These are phyloP conservation scores for Otis tarda DNA, from an alignment of 2,113 vertebrate genomes.

Conservation along the genomic window DNA sequence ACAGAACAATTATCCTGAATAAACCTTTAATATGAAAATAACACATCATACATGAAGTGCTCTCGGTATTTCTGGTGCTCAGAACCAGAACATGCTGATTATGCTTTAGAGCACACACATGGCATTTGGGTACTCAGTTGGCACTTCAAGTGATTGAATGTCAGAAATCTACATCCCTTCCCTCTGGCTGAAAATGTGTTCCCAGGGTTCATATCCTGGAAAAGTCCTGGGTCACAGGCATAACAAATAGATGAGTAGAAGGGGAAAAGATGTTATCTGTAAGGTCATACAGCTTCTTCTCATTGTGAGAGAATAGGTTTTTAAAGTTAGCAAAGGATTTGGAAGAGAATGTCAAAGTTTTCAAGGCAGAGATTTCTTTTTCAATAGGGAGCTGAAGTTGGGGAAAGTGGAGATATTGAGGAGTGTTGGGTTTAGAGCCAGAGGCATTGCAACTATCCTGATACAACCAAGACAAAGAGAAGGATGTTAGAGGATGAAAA, in stretches of 20 bases:
- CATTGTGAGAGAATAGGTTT: neutral
- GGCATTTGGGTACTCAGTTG: neutral
- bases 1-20: neutral
- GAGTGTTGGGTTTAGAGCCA: neutral
- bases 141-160: neutral
- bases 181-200: neutral
- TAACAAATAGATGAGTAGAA: neutral
- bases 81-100: neutral
- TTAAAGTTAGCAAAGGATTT: neutral
- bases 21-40: neutral
- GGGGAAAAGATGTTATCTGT: neutral
- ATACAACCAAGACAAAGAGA: neutral
- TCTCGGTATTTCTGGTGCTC: neutral
- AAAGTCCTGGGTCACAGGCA: neutral
- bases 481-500: neutral
- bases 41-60: neutral
- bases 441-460: neutral
- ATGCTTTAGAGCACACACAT: neutral
- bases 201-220: neutral
- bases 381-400: neutral
- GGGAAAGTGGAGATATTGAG: neutral
- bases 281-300: neutral
- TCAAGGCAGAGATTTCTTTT: neutral
- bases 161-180: neutral
- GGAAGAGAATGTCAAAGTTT: constrained; percentile 14